Percentiles rank a stretch among this genome's conserved stretches.
Conservation (phyloP, 2,113 vertebrate species). For the Bubo blakistoni region DNA sequence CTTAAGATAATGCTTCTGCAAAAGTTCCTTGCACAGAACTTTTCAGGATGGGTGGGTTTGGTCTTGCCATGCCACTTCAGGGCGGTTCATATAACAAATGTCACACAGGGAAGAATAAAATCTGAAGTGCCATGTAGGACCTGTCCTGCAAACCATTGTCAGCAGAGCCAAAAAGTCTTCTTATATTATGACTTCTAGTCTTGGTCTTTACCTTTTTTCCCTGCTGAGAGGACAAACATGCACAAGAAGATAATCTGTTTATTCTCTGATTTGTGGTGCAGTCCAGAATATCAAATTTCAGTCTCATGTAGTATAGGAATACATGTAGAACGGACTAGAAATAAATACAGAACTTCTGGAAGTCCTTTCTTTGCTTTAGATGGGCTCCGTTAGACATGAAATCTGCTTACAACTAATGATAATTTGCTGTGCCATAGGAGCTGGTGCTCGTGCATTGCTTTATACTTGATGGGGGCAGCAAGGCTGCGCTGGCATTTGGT, state of each 20-base stretch:
- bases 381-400: background rate
- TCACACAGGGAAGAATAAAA: background rate
- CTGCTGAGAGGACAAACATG: background rate
- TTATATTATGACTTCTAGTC: background rate
- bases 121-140: accelerated
- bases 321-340: background rate
- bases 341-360: background rate
- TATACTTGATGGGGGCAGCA: background rate
- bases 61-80: background rate
- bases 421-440: background rate
- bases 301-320: background rate
- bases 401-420: background rate
- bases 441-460: background rate
- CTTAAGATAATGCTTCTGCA: background rate
- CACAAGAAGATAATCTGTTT: background rate
- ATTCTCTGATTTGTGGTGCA: background rate
- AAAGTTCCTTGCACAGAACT: background rate
- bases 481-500: background rate
- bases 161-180: background rate
- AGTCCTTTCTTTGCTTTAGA: background rate
- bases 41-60: background rate
- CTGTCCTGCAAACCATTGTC: background rate
- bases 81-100: background rate
- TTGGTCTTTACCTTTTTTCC: background rate
- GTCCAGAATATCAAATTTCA: background rate